Conservation (phyloP, 2,797 vertebrate species). For the Siniperca undulata region DNA sequence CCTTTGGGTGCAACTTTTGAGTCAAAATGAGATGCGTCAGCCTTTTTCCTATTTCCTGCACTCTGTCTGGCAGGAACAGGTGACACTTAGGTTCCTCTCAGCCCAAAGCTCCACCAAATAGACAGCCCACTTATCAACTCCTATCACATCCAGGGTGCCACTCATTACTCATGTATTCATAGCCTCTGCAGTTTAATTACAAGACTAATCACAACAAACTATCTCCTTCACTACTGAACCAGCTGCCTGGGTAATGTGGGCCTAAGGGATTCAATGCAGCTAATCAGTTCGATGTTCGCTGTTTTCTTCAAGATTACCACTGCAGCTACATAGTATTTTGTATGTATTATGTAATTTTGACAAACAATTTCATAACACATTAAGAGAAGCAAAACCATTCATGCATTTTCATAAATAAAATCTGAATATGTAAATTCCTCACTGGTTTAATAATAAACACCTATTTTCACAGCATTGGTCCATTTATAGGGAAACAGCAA, state of each 20-base stretch:
- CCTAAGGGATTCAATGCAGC: slow-evolving; percentile 70
- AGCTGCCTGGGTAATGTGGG: slow-evolving; percentile 62
- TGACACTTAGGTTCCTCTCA: slow-evolving; percentile 32
- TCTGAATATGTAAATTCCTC: not conserved
- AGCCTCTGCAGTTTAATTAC: slow-evolving; percentile 83
- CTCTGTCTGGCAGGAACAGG: slow-evolving; percentile 10
- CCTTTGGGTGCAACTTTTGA: slow-evolving; percentile 37
- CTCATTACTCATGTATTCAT: slow-evolving; percentile 83
- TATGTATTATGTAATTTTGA: slow-evolving; percentile 48
- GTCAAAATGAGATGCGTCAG: slow-evolving; percentile 25
- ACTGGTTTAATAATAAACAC: not conserved
- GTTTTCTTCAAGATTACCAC: slow-evolving; percentile 58
- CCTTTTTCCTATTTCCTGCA: slow-evolving; percentile 37
- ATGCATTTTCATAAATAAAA: slow-evolving; percentile 9
- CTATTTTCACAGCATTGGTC: not conserved
- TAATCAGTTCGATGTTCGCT: slow-evolving; percentile 69
- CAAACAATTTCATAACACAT: slow-evolving; percentile 34
- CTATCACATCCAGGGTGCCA: slow-evolving; percentile 74
- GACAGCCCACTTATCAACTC: slow-evolving; percentile 75
- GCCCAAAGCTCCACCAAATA: slow-evolving; percentile 44
- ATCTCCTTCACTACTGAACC: slow-evolving; percentile 68
- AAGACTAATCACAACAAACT: slow-evolving; percentile 85
- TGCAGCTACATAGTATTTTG: slow-evolving; percentile 36
- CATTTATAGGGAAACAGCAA: slow-evolving; percentile 5
- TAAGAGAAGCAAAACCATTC: not conserved